Evolutionary conservation across 2,113 vertebrate species (phyloP).

Genomic region (Nyctereutes procyonoides): DNA sequence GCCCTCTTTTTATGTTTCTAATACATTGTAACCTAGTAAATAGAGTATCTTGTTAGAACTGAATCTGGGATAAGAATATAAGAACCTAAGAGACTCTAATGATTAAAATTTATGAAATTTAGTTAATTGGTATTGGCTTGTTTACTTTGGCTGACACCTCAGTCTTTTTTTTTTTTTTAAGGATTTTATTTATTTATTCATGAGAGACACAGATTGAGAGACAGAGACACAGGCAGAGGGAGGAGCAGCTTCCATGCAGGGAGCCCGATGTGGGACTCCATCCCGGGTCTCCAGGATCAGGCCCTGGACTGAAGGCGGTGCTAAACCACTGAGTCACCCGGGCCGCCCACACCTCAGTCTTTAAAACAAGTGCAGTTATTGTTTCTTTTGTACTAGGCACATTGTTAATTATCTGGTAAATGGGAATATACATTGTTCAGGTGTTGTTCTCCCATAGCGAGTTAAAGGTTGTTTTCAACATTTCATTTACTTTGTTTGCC

Average conservation of each 20-base stretch:
- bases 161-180: neutral
- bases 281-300: too few species aligned
- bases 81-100: neutral
- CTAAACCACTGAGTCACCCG: too few species aligned
- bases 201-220: too few species aligned
- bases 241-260: too few species aligned
- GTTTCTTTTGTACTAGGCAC: neutral
- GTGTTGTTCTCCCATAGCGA: neutral
- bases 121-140: neutral
- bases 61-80: neutral
- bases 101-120: slow-evolving; percentile 1
- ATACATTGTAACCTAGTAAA: neutral
- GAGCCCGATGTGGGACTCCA: too few species aligned
- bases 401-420: neutral
- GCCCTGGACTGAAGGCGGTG: too few species aligned
- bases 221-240: too few species aligned
- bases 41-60: neutral
- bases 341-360: neutral
- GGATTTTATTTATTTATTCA: too few species aligned
- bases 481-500: slow-evolving; percentile 11
- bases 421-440: neutral
- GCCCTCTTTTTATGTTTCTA: neutral
- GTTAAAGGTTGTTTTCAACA: neutral
- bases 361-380: neutral
- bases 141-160: neutral